phyloP scores from a whole-genome alignment of 2,888 invertebrate genomes.

The Melikaiella ostensackeni region DNA sequence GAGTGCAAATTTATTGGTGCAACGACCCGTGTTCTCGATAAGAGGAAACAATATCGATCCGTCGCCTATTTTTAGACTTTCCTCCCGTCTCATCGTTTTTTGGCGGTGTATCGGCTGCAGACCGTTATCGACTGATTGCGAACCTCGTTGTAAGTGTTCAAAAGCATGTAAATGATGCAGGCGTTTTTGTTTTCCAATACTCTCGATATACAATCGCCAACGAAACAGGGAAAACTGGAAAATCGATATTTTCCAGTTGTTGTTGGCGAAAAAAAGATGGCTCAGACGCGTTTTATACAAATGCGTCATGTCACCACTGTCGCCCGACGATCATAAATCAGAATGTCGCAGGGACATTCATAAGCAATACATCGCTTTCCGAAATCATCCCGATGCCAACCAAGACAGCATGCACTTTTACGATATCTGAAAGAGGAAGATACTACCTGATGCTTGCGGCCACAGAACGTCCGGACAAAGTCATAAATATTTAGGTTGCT shows the following conservation, averaged over 20 bases:
- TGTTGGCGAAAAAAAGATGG: constrained; percentile 11
- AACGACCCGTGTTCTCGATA: constrained; percentile 39
- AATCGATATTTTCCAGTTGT: constrained; percentile 16
- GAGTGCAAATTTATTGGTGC: constrained; percentile 39
- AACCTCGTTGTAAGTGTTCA: constrained; percentile 35
- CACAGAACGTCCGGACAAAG: constrained; percentile 17
- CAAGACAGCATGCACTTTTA: constrained; percentile 25
- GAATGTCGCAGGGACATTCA: constrained; percentile 48
- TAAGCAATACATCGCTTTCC: constrained; percentile 38
- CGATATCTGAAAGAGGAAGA: constrained; percentile 35
- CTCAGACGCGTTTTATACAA: constrained; percentile 21
- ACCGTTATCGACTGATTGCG: constrained; percentile 35
- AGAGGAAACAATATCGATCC: constrained; percentile 22
- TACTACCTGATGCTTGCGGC: constrained; percentile 23
- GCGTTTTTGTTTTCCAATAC: constrained; percentile 37
- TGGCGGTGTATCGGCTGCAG: constrained; percentile 16
- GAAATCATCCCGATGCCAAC: constrained; percentile 34
- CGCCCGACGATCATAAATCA: constrained; percentile 54
- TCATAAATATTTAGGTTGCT: constrained; percentile 23
- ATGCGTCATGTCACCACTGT: constrained; percentile 39
- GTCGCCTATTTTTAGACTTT: constrained; percentile 33
- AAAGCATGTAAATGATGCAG: constrained; percentile 35
- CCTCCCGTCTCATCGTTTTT: constrained; percentile 30
- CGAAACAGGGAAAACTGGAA: neutral
- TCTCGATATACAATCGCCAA: constrained; percentile 22